Evolutionary conservation across 2,888 invertebrate species (phyloP).

Genomic region (Perithous albicinctus): DNA sequence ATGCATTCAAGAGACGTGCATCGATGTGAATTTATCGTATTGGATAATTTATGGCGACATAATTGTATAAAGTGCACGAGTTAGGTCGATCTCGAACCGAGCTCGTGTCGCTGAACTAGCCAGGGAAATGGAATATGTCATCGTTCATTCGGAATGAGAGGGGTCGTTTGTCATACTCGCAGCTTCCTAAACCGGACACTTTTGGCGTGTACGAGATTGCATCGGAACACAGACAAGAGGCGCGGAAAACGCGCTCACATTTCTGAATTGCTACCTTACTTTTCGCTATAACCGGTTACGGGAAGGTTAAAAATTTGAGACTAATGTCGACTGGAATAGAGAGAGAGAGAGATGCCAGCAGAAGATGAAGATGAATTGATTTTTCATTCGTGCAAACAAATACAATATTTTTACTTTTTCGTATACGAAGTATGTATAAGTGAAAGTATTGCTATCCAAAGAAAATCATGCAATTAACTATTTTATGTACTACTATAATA

Average conservation of each 20-base stretch:
- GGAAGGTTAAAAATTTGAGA: neutral
- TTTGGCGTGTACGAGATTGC: neutral
- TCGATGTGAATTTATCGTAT: slow-evolving; percentile 21
- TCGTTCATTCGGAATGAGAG: slow-evolving; percentile 4
- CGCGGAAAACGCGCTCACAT: neutral
- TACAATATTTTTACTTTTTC: too few relatives aligned
- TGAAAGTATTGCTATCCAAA: too few relatives aligned
- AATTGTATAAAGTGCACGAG: neutral
- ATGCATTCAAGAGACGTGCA: neutral
- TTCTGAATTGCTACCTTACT: neutral
- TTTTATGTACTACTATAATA: too few relatives aligned
- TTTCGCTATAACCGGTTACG: neutral
- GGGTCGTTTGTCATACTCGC: slow-evolving; percentile 19
- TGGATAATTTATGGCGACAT: slow-evolving; percentile 17
- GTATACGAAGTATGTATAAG: too few relatives aligned
- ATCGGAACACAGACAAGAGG: neutral
- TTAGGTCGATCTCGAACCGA: neutral
- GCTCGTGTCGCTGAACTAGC: neutral
- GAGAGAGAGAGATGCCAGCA: neutral
- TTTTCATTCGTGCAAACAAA: too few relatives aligned
- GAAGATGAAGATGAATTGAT: neutral
- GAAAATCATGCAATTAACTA: too few relatives aligned
- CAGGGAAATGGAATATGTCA: slow-evolving; percentile 21
- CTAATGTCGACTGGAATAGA: neutral
- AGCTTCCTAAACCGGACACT: neutral